Evolutionary conservation across 2,888 invertebrate species (phyloP).

Genomic region (Catotricha subobsoleta): DNA sequence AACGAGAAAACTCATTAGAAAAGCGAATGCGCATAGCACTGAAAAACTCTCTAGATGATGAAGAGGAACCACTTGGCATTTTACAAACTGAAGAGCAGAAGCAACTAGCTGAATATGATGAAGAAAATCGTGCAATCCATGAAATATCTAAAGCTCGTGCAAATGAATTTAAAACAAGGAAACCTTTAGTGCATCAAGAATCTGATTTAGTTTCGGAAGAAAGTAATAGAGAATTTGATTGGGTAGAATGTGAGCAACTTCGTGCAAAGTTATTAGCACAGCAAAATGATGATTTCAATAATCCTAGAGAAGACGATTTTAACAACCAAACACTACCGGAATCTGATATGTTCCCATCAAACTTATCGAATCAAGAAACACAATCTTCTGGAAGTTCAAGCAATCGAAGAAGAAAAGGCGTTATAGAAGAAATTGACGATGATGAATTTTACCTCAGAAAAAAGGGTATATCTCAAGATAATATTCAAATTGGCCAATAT

Average conservation of each 20-base stretch:
- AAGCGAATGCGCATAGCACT: conserved; percentile 28
- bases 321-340: conserved; percentile 16
- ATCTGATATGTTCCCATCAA: conserved; percentile 18
- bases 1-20: conserved; percentile 27
- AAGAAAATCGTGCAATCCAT: conserved; percentile 37
- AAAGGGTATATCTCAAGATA: conserved; percentile 65
- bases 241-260: conserved; percentile 28
- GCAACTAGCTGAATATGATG: conserved; percentile 36
- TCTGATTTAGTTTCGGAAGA: conserved; percentile 29
- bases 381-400: conserved; percentile 43
- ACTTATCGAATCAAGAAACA: conserved; percentile 25
- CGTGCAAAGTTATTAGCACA: conserved; percentile 24
- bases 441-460: conserved; percentile 74
- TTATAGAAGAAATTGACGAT: conserved; percentile 70
- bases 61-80: conserved; percentile 25
- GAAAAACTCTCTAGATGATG: conserved; percentile 16
- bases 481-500: conserved; percentile 60
- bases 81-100: conserved; percentile 33
- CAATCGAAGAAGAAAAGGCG: conserved; percentile 37
- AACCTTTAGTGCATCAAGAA: conserved; percentile 27
- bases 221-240: conserved; percentile 24
- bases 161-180: conserved; percentile 24
- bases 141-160: conserved; percentile 26
- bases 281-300: conserved; percentile 22
- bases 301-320: conserved; percentile 12